These are phyloP conservation scores for Pyrrhosoma nymphula DNA, from an alignment of 2,888 invertebrate species.

Conservation along the genomic window DNA sequence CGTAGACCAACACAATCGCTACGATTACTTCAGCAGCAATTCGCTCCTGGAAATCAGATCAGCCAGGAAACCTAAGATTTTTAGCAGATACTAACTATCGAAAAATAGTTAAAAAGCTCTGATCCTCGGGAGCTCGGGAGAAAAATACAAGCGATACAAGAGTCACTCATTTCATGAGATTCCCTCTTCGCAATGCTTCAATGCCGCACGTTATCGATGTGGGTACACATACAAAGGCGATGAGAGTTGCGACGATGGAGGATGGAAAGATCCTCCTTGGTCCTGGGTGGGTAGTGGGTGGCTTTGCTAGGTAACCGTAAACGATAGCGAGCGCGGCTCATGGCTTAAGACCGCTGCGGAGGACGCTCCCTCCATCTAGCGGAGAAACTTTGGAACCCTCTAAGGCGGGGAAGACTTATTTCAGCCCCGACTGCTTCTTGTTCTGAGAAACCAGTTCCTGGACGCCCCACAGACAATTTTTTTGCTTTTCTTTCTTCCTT, in stretches of 20 bases:
- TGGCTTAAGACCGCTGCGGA: neutral
- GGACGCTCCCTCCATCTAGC: conserved; percentile 61
- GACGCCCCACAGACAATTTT: conserved; percentile 62
- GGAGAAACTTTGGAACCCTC: conserved; percentile 23
- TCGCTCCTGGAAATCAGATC: too few relatives aligned
- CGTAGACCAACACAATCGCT: neutral
- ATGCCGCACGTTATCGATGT: neutral
- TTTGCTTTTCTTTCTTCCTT: conserved; percentile 41
- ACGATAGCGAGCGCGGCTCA: neutral
- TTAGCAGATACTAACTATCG: too few relatives aligned
- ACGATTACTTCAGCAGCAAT: too few relatives aligned
- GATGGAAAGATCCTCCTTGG: neutral
- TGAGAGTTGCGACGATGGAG: neutral
- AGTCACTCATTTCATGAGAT: neutral
- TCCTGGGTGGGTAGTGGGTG: neutral
- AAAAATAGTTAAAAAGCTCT: too few relatives aligned
- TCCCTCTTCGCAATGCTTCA: neutral
- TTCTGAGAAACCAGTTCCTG: conserved; percentile 63
- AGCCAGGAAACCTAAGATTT: too few relatives aligned
- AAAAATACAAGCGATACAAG: too few relatives aligned
- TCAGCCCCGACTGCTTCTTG: conserved; percentile 20
- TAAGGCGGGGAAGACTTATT: neutral
- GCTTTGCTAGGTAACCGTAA: neutral
- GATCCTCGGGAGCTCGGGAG: too few relatives aligned
- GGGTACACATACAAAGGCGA: neutral